Evolutionary conservation across 2,797 vertebrate species (phyloP).

Genomic region (Sphenodon punctatus): DNA sequence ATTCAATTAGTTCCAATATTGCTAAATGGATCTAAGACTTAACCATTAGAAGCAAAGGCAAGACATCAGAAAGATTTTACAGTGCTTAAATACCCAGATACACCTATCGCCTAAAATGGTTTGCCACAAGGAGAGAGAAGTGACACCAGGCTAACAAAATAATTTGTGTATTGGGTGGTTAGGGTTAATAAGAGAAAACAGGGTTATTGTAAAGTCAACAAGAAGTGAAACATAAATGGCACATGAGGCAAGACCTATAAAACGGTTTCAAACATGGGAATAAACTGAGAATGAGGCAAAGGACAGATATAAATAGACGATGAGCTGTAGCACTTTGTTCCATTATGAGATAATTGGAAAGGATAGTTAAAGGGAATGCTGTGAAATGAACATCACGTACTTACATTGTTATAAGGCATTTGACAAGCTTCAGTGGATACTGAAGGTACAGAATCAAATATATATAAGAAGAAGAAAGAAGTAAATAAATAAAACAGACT

Average conservation of each 20-base stretch:
- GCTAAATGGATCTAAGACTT: neutral
- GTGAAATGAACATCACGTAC: conserved; percentile 56
- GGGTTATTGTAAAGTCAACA: conserved; percentile 7
- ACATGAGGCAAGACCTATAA: conserved; percentile 19
- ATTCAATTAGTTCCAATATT: neutral
- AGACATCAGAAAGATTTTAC: conserved; percentile 10
- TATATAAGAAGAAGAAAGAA: conserved; percentile 24
- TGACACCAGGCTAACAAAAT: neutral
- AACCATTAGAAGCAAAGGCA: neutral
- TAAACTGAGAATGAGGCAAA: conserved; percentile 45
- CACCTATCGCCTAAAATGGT: neutral
- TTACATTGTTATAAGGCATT: conserved; percentile 56
- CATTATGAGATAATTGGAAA: conserved; percentile 61
- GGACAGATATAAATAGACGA: conserved; percentile 62
- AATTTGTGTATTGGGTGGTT: neutral
- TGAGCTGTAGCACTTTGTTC: conserved; percentile 49
- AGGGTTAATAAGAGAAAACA: neutral
- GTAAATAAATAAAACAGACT: conserved; percentile 25
- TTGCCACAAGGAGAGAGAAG: neutral
- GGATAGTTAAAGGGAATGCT: conserved; percentile 53
- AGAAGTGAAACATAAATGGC: conserved; percentile 10
- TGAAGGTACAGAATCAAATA: conserved; percentile 29
- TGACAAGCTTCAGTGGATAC: conserved; percentile 49
- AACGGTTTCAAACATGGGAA: conserved; percentile 41
- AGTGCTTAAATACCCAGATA: neutral